Percentiles rank a stretch among this genome's conserved stretches.
Conservation (phyloP, 2,113 vertebrate species). For the Steatornis caripensis region DNA sequence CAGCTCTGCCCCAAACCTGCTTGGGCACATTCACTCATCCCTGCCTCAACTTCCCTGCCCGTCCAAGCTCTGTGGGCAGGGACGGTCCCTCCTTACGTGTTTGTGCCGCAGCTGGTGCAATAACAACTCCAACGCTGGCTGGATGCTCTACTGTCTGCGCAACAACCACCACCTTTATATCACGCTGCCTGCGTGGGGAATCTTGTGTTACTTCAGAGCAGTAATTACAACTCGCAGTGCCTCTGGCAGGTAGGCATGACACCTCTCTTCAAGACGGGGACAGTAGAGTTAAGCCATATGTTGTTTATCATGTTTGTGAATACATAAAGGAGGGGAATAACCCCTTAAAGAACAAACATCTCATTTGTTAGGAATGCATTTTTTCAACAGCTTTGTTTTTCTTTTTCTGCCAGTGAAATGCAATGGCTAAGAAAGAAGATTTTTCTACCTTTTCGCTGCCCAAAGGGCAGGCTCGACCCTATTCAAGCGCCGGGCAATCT, state of each 20-base stretch:
- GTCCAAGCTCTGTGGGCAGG: constrained; percentile 4
- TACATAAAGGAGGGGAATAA: neutral
- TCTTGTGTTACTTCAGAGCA: neutral
- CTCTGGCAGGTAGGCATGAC: neutral
- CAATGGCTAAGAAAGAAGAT: neutral
- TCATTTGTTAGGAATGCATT: neutral
- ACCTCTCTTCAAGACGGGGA: neutral
- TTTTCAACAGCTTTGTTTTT: neutral
- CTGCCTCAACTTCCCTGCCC: constrained; percentile 7
- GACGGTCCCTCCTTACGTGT: neutral
- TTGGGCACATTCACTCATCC: constrained; percentile 13
- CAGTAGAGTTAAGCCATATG: neutral
- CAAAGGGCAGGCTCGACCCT: neutral
- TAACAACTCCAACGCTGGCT: neutral
- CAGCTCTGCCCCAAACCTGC: constrained; percentile 45
- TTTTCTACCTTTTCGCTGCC: neutral
- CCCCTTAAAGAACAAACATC: neutral
- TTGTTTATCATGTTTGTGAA: constrained; percentile 6
- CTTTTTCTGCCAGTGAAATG: neutral
- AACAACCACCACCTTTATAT: neutral
- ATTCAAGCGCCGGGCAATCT: neutral
- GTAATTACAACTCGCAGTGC: neutral
- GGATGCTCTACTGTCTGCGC: neutral
- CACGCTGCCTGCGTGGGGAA: accelerated
- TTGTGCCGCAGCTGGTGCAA: neutral